Conservation (phyloP, 1,140 invertebrate genomes). For the Brachystomella parvula region DNA sequence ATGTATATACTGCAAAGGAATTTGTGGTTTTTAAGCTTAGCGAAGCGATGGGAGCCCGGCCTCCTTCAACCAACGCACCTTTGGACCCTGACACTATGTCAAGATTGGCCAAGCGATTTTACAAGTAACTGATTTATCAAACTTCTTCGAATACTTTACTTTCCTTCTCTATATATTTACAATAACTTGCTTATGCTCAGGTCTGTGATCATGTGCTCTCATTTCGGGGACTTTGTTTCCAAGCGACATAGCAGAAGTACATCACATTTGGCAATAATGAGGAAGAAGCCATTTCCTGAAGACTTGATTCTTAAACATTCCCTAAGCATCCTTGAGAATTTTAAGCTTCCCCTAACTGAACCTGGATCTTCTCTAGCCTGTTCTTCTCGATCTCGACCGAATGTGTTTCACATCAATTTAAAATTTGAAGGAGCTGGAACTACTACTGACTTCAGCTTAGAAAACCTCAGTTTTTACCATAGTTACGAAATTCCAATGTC, state of each 20-base stretch:
- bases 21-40: constrained; percentile 16
- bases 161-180: neutral
- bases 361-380: neutral
- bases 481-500: neutral
- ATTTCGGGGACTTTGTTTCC: constrained; percentile 21
- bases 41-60: too few species aligned
- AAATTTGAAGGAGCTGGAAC: neutral
- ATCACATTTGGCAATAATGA: neutral
- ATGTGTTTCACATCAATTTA: neutral
- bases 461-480: neutral
- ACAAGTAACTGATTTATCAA: too few species aligned
- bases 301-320: neutral
- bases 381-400: neutral
- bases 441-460: neutral
- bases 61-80: neutral
- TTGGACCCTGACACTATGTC: neutral
- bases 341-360: neutral
- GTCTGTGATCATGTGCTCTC: constrained; percentile 17
- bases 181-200: constrained; percentile 12
- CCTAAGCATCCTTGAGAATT: neutral
- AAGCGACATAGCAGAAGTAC: neutral
- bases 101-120: neutral
- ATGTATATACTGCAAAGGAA: constrained; percentile 25
- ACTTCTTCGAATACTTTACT: neutral
- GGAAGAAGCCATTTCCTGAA: neutral